These are phyloP conservation scores for Quiscalus mexicanus DNA, from an alignment of 2,113 vertebrate genomes.

Conservation along the genomic window DNA sequence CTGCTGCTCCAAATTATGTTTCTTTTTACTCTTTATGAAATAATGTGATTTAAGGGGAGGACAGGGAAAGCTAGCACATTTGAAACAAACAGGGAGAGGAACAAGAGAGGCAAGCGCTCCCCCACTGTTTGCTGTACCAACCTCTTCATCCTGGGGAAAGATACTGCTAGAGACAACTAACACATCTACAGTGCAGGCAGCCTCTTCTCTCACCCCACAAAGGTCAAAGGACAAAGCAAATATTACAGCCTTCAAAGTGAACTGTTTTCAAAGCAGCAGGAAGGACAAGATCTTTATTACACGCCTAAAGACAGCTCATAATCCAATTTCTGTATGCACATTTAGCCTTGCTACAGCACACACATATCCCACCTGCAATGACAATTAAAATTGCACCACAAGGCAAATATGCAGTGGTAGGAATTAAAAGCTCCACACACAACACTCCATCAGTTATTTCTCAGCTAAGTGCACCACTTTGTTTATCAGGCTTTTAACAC, in stretches of 20 bases:
- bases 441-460: not conserved
- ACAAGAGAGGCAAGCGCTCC: constrained; percentile 15
- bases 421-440: not conserved
- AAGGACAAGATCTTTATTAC: not conserved
- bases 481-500: not conserved
- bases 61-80: not conserved
- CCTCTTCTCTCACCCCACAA: not conserved
- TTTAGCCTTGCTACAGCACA: not conserved
- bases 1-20: constrained; percentile 74
- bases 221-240: constrained; percentile 24
- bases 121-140: constrained; percentile 7
- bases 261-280: constrained; percentile 8
- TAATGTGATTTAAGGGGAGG: constrained; percentile 55
- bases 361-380: not conserved
- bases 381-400: not conserved
- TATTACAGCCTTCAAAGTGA: constrained; percentile 24
- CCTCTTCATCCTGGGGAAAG: not conserved
- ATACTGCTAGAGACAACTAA: not conserved
- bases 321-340: not conserved
- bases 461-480: not conserved
- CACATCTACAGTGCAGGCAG: not conserved
- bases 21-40: constrained; percentile 73
- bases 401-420: not conserved
- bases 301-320: not conserved
- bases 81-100: not conserved